A percentile compares a stretch with the other conserved stretches of the same genome.
Evolutionary conservation across 1,140 invertebrate species (phyloP).

Genomic region (Listronotus oregonensis): DNA sequence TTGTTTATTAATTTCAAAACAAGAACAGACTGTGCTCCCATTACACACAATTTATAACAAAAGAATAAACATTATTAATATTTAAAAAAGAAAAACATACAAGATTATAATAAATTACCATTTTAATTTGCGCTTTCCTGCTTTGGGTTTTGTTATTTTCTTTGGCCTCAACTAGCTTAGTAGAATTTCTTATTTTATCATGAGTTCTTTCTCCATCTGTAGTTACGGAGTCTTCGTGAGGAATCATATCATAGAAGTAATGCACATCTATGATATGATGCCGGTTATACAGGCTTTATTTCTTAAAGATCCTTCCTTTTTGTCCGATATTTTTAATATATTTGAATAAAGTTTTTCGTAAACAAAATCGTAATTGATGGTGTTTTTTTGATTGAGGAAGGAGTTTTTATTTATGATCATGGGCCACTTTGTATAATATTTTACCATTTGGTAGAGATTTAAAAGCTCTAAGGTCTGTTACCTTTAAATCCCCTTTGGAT

Average conservation of each 20-base stretch:
- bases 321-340: background rate
- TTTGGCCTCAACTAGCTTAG: background rate
- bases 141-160: background rate
- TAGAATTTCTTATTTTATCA: background rate
- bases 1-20: too few relatives aligned
- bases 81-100: too few relatives aligned
- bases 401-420: background rate
- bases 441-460: background rate
- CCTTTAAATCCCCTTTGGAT: background rate
- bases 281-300: background rate
- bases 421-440: background rate
- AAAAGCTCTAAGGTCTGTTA: background rate
- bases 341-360: background rate
- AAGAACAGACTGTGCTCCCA: too few relatives aligned
- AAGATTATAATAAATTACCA: background rate
- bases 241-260: background rate
- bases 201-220: background rate
- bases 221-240: background rate
- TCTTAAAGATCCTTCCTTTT: background rate
- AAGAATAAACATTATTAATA: too few relatives aligned
- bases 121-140: background rate
- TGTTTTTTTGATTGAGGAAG: background rate
- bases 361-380: background rate
- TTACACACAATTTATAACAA: too few relatives aligned
- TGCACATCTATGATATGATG: constrained; percentile 1